Evolutionary conservation across 2,113 vertebrate species (phyloP), one percentile per base, ranked within the genome.

Genomic region (Typhlomys cinereus): DNA sequence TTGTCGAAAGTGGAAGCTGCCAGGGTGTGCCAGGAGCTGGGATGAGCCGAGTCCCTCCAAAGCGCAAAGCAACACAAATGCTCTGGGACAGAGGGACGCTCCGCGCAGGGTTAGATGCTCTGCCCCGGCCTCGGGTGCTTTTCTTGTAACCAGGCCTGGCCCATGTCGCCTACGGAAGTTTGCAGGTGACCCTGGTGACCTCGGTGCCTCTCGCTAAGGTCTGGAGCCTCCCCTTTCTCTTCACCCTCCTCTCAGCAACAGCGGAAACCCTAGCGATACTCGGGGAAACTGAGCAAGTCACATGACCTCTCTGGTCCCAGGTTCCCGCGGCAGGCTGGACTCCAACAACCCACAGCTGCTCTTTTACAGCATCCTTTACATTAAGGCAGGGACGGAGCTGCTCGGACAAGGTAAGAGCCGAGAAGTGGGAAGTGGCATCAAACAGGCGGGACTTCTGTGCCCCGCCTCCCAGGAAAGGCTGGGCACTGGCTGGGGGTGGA

Each of bases 101-200:
- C 39, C 50, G 34, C 41, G 48, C 25, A 57, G 11, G n/a, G 2
- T 12, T 18, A 80, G 50, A 17, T 44, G 23, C 20, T 18, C 13
- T 1, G 1, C 5, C 1, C 36, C n/a, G n/a, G n/a, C 59, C 70
- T 27, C 13, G 62, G 10, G 3, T 20, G 48, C 23, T 39, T 41
- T 18, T 61, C 52, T 1, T 18, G 9, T 18, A 54, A 74, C 41
- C 13, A 48, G 20, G 48, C 34, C 13, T 0, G 7, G 46, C 21
- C 18, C 17, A 20, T 9, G 4, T 70, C 52, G 39, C 48, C 2
- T 0, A 3, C 17, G 31, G 17, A n/a, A 5, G 36, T 0, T 0
- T 7, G 31, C 52, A 23, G 7, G 25, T 5, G 4, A 9, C 0
- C 2, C 13, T 11, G 4, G n/a, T 0, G n/a, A n/a, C n/a, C n/a